Base-by-base conservation (phyloP, 2,888 invertebrate genomes). In the Petrolisthes manimaculis region DNA sequence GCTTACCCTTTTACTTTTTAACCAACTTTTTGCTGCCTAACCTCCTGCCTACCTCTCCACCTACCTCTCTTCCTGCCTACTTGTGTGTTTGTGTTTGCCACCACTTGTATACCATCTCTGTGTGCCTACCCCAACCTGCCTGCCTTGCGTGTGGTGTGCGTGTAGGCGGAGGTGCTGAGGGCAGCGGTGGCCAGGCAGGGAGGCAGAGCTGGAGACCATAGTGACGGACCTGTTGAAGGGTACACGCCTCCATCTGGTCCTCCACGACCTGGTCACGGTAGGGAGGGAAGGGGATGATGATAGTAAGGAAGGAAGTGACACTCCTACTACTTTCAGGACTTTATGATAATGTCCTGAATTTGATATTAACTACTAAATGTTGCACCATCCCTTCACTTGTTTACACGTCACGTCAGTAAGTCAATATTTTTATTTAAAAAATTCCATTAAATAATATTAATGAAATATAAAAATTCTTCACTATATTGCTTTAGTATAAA, bases 231-330 rank as follows among this genome's bases (percentile, higher is more conserved):
- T 89, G 53, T 78, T 89, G 83, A 54, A 61, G 67, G 89, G 89
- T 24, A n/a, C 54, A 55, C 85, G 89, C 54, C 71, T 89, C n/a
- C 89, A 85, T 14, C 82, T 89, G 67, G 67, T 55, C 83, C 81
- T 89, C 55, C 82, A 86, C 89, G 81, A 83, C 80, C 71, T 89
- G 69, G 85, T 83, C 21, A 86, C 85, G 89, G 89, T 89, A 89
- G 85, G 82, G n/a, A n/a, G 21, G 61, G 61, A 9, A 61, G 61
- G 61, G 61, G 61, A 1, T 9, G n/a, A n/a, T n/a, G 18, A 61
- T 61, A 12, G 9, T 12, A 18, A 18, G 61, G 61, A 61, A 61
- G 37, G 37, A 1, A 37, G 37, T 37, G 37, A 37, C 1, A 37
- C 37, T 37, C 37, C 37, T 37, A 37, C 37, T 37, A 37, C 37